Conservation (phyloP, 2,888 invertebrate genomes). For the Crematogaster levior region DNA sequence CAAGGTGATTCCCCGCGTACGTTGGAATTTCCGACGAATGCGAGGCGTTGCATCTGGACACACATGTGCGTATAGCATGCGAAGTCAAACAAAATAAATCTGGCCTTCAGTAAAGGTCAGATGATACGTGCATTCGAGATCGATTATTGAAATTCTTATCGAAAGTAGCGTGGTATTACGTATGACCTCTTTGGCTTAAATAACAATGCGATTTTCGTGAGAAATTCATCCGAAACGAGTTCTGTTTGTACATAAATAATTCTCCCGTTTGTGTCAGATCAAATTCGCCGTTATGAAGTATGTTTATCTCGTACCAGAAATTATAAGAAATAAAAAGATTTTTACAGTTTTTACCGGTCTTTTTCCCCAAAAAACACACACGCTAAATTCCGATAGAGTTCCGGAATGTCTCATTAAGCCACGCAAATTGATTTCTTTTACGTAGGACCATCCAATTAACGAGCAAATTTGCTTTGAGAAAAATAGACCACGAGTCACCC, state of each 20-base stretch:
- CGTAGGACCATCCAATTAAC: conserved; percentile 43
- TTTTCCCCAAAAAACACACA: not conserved
- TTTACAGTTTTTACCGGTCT: not conserved
- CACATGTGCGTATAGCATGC: not conserved
- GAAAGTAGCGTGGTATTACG: not conserved
- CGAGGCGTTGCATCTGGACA: conserved; percentile 5
- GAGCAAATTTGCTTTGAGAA: conserved; percentile 45
- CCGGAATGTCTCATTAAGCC: conserved; percentile 15
- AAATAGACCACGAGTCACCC: conserved; percentile 23
- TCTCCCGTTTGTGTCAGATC: not conserved
- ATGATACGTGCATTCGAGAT: not conserved
- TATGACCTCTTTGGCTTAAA: not conserved
- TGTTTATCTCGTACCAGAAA: not conserved
- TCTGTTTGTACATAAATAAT: not conserved
- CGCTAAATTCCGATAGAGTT: not conserved
- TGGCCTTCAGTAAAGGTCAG: not conserved
- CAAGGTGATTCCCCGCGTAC: conserved; percentile 35
- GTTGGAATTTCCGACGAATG: conserved; percentile 41
- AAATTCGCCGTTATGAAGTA: not conserved
- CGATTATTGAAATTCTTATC: not conserved
- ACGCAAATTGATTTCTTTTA: conserved; percentile 35
- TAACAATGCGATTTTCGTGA: not conserved
- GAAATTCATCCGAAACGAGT: not conserved
- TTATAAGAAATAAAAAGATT: not conserved
- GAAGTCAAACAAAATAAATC: not conserved